These are phyloP conservation scores for Papilio demoleus DNA, from an alignment of 2,888 invertebrate genomes.

Conservation along the genomic window DNA sequence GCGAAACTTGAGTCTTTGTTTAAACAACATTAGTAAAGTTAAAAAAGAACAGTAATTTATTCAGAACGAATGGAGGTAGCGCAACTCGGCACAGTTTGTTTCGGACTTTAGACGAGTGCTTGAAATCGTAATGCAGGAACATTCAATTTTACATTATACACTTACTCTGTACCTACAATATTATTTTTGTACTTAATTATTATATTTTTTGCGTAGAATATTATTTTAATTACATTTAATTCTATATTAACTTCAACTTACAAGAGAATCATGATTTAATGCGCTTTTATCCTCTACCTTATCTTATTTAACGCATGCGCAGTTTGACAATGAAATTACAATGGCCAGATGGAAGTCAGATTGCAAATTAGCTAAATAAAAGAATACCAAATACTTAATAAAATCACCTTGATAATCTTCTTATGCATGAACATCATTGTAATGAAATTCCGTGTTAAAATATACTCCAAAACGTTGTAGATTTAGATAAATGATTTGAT, in stretches of 20 bases:
- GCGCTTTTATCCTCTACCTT: background rate
- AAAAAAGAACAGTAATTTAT: conserved; percentile 49
- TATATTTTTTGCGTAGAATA: no score
- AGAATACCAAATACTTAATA: background rate
- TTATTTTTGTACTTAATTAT: no score
- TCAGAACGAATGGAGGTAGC: conserved; percentile 43
- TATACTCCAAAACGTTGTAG: no score
- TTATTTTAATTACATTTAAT: no score
- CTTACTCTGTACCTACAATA: no score
- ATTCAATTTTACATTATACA: conserved; percentile 1
- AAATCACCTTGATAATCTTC: no score
- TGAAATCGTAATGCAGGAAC: conserved; percentile 30
- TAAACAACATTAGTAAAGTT: conserved; percentile 48
- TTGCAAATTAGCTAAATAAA: background rate
- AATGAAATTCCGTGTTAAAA: no score
- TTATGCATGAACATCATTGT: no score
- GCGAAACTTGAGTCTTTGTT: conserved; percentile 46
- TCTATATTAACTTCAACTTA: no score
- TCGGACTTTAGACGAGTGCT: conserved; percentile 28
- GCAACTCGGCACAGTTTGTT: conserved; percentile 32
- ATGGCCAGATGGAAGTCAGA: background rate
- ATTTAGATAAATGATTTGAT: no score
- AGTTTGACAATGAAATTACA: background rate
- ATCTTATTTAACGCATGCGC: background rate
- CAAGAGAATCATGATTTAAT: background rate